These are phyloP conservation scores for Agrotis exclamationis DNA, from an alignment of 2,888 invertebrate genomes.

Conservation along the genomic window DNA sequence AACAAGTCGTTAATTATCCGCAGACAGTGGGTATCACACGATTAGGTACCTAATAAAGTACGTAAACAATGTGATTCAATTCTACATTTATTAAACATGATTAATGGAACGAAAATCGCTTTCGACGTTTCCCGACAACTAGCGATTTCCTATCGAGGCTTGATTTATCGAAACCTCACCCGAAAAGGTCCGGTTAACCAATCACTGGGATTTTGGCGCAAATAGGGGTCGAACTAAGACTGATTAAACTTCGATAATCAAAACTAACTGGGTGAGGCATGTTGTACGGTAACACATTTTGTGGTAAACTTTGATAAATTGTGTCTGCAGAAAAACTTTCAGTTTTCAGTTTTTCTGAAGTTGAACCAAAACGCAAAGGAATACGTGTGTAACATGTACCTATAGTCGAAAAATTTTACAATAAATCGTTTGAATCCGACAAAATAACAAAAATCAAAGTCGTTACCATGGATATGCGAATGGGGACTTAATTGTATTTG, in stretches of 20 bases:
- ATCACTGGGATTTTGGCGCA: slow-evolving; percentile 12
- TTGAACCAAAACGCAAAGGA: too few relatives aligned
- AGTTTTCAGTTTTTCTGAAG: too few relatives aligned
- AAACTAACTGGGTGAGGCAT: neutral
- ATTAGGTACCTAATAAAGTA: neutral
- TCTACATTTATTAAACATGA: neutral
- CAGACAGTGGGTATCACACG: neutral
- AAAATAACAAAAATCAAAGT: too few relatives aligned
- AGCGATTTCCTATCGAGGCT: slow-evolving; percentile 4
- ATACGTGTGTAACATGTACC: neutral
- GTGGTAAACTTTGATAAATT: neutral
- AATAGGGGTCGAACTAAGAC: slow-evolving; percentile 9
- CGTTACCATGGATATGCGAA: too few relatives aligned
- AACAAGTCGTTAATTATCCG: neutral
- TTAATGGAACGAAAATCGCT: neutral
- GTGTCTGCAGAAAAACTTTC: neutral
- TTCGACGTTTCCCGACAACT: neutral
- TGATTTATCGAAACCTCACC: slow-evolving; percentile 27
- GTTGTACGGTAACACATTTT: neutral
- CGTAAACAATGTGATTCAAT: neutral
- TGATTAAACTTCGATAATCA: slow-evolving; percentile 18
- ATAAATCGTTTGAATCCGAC: too few relatives aligned
- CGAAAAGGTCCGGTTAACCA: slow-evolving; percentile 11
- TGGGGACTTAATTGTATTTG: too few relatives aligned
- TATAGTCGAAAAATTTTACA: too few relatives aligned